These are phyloP conservation scores for Bombus turneri DNA, from an alignment of 1,140 invertebrate species.

Conservation along the genomic window DNA sequence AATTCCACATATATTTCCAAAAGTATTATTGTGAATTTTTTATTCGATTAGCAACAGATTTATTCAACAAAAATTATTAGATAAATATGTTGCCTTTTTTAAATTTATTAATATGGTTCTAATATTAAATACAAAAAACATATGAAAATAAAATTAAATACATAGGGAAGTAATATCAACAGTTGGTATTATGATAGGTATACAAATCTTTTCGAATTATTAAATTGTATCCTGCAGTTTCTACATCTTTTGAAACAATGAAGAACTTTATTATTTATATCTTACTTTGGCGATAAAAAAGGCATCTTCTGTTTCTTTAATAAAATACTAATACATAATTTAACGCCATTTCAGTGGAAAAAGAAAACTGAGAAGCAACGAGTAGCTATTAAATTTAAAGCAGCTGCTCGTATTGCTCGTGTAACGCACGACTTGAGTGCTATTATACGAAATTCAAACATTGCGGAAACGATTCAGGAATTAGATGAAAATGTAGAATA, in stretches of 20 bases:
- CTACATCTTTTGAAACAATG: background rate
- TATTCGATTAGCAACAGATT: background rate
- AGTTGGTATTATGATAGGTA: background rate
- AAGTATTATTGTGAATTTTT: background rate
- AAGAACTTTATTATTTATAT: background rate
- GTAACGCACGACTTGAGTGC: conserved; percentile 77
- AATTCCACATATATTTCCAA: background rate
- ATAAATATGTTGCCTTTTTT: background rate
- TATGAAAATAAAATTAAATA: background rate
- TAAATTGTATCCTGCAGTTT: background rate
- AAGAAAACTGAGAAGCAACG: conserved; percentile 87
- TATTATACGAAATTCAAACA: conserved; percentile 62
- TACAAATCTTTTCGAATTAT: background rate
- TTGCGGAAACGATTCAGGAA: conserved; percentile 60
- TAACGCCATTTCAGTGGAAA: conserved; percentile 85
- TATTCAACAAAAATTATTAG: background rate
- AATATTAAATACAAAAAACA: background rate
- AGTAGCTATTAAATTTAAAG: conserved; percentile 87
- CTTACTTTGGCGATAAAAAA: background rate
- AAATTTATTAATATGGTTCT: background rate
- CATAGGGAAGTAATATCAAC: background rate
- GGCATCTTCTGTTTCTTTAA: background rate
- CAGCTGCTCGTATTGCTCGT: conserved; percentile 84
- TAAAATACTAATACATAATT: background rate
- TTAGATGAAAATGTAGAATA: conserved; percentile 51